Base-by-base conservation (phyloP, 1,140 invertebrate genomes). In the Zaprionus lachaisei region DNA sequence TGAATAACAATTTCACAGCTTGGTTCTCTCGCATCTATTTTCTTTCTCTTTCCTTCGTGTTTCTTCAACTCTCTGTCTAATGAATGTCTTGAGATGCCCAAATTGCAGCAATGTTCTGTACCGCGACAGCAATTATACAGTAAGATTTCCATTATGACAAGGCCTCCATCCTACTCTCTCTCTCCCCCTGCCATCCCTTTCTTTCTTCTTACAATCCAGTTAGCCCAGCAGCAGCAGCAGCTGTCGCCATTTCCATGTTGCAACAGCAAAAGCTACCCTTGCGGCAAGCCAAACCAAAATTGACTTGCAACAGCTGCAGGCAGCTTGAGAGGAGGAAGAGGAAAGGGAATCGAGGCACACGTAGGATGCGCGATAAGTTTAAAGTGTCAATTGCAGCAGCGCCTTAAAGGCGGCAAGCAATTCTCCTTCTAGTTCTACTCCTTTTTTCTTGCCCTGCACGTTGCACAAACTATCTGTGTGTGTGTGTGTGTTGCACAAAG, bases 181-280 rank as follows among this genome's bases (percentile, higher is more conserved):
- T 3, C 12, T 4, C 20, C 0, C 11, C 12, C 1, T 7, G 0
- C 20, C 11, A 4, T 24, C 47, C 12, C 3, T 47, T 3, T 44
- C n/a, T 20, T 20, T 51, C 47, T 1, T 20, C 9, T 22, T 20
- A 1, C 15, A 4, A 31, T 4, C 31, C 26, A 31, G 9, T 31
- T 44, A 9, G 41, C n/a, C 1, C 41, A 31, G 15, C 47, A 22
- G 20, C 47, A 9, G 67, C 34, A n/a, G 44, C 81, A 83, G 81
- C 81, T 77, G 81, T 67, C 78, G 82, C 78, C 76, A 80, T 77
- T 83, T 83, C 72, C 80, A 62, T 83, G 81, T 78, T 76, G 68
- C 64, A 63, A 54, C 64, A 71, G 74, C 63, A 64, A 80, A 79
- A 77, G 64, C 81, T 72, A 66, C 72, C 55, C 64, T 24, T 51